phyloP scores from a whole-genome alignment of 2,797 vertebrate species.

The Sebastes cheni region DNA sequence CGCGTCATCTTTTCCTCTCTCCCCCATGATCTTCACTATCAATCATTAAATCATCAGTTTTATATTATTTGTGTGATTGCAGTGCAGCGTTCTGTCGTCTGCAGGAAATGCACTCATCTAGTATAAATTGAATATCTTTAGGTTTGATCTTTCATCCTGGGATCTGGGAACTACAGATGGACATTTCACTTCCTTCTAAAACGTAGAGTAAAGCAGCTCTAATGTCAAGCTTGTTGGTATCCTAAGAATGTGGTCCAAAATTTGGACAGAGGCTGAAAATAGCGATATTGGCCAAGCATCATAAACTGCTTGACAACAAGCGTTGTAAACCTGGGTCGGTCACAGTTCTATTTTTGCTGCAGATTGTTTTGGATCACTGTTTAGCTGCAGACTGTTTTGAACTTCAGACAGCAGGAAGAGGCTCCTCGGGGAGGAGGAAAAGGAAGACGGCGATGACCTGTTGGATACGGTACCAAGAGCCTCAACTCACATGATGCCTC shows the following conservation, averaged over 20 bases:
- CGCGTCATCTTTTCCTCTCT: background rate
- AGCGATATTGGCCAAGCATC: slow-evolving; percentile 9
- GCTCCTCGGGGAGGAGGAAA: background rate
- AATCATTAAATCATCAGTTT: background rate
- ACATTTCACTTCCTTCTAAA: background rate
- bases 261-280: slow-evolving; percentile 33
- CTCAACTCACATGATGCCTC: slow-evolving; percentile 13
- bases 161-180: background rate
- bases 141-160: background rate
- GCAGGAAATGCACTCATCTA: no score
- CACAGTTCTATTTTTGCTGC: slow-evolving; percentile 63
- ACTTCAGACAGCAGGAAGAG: slow-evolving; percentile 55
- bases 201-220: background rate
- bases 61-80: background rate
- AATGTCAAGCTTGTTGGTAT: background rate
- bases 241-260: slow-evolving; percentile 5
- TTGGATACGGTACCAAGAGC: slow-evolving; percentile 9
- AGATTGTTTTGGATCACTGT: slow-evolving; percentile 57
- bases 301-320: slow-evolving; percentile 67
- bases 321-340: slow-evolving; percentile 39
- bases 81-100: no score
- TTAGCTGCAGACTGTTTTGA: slow-evolving; percentile 33
- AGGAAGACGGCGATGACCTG: slow-evolving; percentile 10
- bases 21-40: background rate
- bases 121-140: background rate